Conservation (phyloP, 2,113 vertebrate species). For the Calidris pygmaea region DNA sequence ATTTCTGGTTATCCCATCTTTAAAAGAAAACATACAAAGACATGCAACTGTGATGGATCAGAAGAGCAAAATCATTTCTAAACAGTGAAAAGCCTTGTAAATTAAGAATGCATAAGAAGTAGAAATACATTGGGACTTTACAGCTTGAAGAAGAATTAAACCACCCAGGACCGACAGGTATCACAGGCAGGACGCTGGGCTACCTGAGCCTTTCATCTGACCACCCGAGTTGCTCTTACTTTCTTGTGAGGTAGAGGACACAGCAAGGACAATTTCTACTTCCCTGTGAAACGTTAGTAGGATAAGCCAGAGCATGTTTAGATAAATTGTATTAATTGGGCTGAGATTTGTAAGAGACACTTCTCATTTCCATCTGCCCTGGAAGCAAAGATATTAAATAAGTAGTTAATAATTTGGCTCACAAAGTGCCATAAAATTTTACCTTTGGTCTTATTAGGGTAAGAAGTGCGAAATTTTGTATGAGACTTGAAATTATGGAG, state of each 20-base stretch:
- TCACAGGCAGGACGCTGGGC: neutral
- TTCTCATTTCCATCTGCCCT: neutral
- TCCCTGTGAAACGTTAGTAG: neutral
- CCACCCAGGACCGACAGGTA: neutral
- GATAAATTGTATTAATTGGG: neutral
- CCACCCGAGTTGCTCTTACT: neutral
- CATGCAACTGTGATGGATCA: neutral
- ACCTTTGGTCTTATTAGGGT: slow-evolving; percentile 19
- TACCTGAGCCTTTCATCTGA: fast-evolving
- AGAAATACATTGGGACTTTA: neutral
- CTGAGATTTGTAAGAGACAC: neutral
- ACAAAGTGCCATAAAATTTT: neutral
- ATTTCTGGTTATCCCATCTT: neutral
- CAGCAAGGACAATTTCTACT: neutral
- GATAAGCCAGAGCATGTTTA: neutral
- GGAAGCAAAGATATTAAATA: neutral
- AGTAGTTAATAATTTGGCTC: neutral
- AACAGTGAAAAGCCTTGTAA: neutral
- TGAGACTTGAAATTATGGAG: neutral
- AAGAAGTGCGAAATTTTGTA: neutral
- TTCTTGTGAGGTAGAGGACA: neutral
- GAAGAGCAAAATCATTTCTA: neutral
- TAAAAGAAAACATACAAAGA: neutral
- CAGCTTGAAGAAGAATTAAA: neutral
- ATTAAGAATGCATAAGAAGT: neutral